A percentile compares a stretch with the other conserved stretches of the same genome.
These are phyloP conservation scores for Cercocebus atys DNA, from an alignment of 2,113 vertebrate genomes.

Conservation along the genomic window DNA sequence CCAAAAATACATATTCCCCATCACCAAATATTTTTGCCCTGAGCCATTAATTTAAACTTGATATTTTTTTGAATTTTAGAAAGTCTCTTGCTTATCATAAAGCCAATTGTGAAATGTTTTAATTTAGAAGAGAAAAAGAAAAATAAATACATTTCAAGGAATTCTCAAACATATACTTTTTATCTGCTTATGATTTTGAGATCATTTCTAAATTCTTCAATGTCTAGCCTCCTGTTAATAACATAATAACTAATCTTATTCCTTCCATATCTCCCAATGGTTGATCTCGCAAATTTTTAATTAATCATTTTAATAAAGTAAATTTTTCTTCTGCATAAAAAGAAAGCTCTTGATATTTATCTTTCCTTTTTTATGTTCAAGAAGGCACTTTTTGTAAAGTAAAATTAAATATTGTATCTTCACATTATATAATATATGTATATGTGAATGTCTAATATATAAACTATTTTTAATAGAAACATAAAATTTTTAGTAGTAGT, in stretches of 20 bases:
- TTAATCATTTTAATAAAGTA: background rate
- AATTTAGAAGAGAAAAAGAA: background rate
- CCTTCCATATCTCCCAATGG: background rate
- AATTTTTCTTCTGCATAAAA: background rate
- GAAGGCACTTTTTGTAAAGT: background rate
- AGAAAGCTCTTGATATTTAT: background rate
- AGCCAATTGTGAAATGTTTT: background rate
- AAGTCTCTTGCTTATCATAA: background rate
- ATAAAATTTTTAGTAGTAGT: background rate
- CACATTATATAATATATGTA: background rate
- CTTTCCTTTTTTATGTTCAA: background rate
- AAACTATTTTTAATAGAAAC: background rate
- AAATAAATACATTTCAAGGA: background rate
- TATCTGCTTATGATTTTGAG: background rate
- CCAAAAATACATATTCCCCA: background rate
- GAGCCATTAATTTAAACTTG: background rate
- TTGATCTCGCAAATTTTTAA: background rate
- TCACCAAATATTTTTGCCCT: background rate
- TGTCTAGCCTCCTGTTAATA: background rate
- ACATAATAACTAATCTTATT: background rate
- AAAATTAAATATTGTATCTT: background rate
- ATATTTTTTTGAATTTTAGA: constrained; percentile 1
- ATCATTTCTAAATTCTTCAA: background rate
- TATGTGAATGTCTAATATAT: background rate
- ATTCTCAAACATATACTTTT: background rate